Conservation (phyloP, 1,140 invertebrate genomes). For the Schlechtendalia chinensis region DNA sequence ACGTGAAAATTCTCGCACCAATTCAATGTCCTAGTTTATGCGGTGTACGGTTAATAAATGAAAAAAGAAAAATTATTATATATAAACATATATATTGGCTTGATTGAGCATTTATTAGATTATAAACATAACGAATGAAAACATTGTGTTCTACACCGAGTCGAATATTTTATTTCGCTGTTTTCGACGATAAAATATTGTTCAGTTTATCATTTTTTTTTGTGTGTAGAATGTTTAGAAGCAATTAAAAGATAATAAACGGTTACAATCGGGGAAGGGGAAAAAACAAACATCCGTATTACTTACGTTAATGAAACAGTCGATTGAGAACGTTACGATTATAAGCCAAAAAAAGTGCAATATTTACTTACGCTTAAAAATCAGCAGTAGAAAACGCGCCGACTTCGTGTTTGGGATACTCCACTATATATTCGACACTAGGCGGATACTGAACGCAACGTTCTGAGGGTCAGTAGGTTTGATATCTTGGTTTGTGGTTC, state of each 20-base stretch:
- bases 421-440: conserved; percentile 32
- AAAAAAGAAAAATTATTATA: too few relatives aligned
- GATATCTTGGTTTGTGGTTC: conserved; percentile 36
- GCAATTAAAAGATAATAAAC: too few relatives aligned
- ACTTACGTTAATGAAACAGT: neutral
- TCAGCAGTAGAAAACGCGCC: neutral
- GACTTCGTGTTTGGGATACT: neutral
- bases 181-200: too few relatives aligned
- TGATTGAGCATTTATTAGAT: neutral
- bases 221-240: too few relatives aligned
- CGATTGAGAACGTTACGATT: neutral
- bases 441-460: conserved; percentile 25
- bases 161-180: neutral
- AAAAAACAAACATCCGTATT: too few relatives aligned
- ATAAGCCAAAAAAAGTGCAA: neutral
- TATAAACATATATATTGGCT: too few relatives aligned
- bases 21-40: too few relatives aligned
- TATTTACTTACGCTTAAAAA: conserved; percentile 30
- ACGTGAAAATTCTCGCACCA: too few relatives aligned
- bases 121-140: neutral
- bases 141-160: too few relatives aligned
- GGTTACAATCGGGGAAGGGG: too few relatives aligned
- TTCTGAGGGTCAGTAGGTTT: conserved; percentile 22
- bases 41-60: too few relatives aligned
- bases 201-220: too few relatives aligned